Conservation (phyloP, 2,797 vertebrate species). For the Xenopus petersii region DNA sequence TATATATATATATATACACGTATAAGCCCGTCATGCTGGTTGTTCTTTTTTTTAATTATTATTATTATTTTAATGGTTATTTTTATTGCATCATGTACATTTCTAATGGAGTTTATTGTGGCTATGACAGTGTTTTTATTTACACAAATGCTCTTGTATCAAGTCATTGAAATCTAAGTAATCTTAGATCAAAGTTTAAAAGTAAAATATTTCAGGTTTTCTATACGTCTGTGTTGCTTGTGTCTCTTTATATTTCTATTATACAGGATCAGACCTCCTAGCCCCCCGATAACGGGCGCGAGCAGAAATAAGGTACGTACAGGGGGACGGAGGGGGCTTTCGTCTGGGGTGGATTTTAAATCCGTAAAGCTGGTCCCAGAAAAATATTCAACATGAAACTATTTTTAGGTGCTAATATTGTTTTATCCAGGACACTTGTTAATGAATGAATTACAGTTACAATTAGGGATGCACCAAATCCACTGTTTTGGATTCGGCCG, state of each 20-base stretch:
- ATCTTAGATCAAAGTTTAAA: slow-evolving; percentile 85
- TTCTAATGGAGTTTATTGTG: slow-evolving; percentile 85
- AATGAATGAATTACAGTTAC: too few relatives aligned
- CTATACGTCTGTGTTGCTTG: slow-evolving; percentile 80
- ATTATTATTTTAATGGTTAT: slow-evolving; percentile 64
- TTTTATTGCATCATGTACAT: slow-evolving; percentile 82
- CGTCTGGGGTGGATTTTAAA: too few relatives aligned
- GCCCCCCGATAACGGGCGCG: too few relatives aligned
- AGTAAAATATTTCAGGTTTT: slow-evolving; percentile 93
- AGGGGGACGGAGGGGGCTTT: too few relatives aligned
- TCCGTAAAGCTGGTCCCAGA: too few relatives aligned
- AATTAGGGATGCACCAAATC: too few relatives aligned
- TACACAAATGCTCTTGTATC: slow-evolving; percentile 67
- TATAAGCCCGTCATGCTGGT: slow-evolving; percentile 66
- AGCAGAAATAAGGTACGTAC: too few relatives aligned
- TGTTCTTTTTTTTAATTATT: slow-evolving; percentile 40
- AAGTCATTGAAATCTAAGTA: slow-evolving; percentile 77
- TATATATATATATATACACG: slow-evolving; percentile 58
- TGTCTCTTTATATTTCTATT: slow-evolving; percentile 17
- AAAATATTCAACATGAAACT: too few relatives aligned
- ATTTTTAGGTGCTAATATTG: too few relatives aligned
- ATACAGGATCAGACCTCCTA: too few relatives aligned
- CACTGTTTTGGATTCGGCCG: too few relatives aligned
- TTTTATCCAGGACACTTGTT: too few relatives aligned
- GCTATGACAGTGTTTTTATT: slow-evolving; percentile 84